Evolutionary conservation across 1,140 invertebrate genomes (phyloP).

Genomic region (Venturia canescens): DNA sequence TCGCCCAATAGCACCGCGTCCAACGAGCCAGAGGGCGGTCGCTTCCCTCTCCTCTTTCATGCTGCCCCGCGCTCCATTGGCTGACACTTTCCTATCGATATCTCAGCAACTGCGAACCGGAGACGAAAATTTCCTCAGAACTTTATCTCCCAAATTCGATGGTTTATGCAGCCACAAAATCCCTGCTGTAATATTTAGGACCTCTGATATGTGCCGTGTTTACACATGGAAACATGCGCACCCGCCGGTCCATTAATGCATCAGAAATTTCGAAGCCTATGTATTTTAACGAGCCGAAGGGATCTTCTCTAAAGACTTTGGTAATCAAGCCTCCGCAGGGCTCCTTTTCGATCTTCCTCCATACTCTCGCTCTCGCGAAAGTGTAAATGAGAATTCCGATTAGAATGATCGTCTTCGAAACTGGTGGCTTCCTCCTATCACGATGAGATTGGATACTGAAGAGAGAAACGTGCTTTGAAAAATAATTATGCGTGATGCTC

Average conservation of each 20-base stretch:
- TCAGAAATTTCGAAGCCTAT: neutral
- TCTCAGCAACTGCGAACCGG: too few species aligned
- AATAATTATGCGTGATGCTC: constrained; percentile 45
- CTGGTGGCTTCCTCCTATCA: constrained; percentile 7
- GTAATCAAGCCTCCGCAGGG: neutral
- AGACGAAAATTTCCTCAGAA: too few species aligned
- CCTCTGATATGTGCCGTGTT: neutral
- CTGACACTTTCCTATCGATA: too few species aligned
- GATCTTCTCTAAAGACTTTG: neutral
- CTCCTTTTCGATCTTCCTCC: neutral
- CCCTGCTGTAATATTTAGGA: too few species aligned
- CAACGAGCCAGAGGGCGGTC: too few species aligned
- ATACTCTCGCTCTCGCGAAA: constrained; percentile 16
- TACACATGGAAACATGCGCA: neutral
- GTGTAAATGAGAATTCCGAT: constrained; percentile 52
- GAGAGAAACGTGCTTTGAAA: constrained; percentile 46
- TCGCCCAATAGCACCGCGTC: too few species aligned
- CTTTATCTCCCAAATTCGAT: too few species aligned
- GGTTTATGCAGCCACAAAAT: neutral
- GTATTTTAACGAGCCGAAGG: constrained; percentile 1
- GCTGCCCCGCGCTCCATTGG: too few species aligned
- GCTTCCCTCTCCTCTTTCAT: too few species aligned
- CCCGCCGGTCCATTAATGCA: too few species aligned
- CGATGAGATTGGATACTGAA: constrained; percentile 48
- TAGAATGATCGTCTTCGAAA: constrained; percentile 36